Evolutionary conservation across 2,888 invertebrate species (phyloP), one percentile per base, ranked within the genome.

Genomic region (Xestia c-nigrum): DNA sequence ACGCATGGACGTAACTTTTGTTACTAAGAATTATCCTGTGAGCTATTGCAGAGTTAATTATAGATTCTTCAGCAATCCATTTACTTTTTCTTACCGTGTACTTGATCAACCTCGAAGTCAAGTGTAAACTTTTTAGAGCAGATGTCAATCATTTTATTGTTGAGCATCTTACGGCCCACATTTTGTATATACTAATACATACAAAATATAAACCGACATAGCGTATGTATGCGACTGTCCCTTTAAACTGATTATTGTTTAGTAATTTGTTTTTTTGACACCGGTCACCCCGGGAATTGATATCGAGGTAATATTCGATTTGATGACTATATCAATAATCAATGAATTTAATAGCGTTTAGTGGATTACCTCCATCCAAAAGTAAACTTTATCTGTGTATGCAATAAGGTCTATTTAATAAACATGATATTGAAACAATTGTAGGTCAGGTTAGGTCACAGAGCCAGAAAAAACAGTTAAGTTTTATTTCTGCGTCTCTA

Each of bases 401-500:
- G 1, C 31, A 12, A 59, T 31, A 3, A 31, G 1, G 19, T 31
- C 16, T 31, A 31, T 7, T 0, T n/a, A 4, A 24, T 14, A 24
- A 57, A 57, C 12, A 5, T 57, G 14, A 9, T 0, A 38, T 9
- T 38, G 24, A 14, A 57, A 14, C n/a, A 61, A 61, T 61, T 38
- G 19, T 9, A 61, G 4, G 31, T 61, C 43, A 16, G 43, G 7
- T 9, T 12, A 24, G 14, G 14, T 43, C n/a, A n/a, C 16, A 47
- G 6, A 52, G 9, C 2, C 21, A 16, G 21, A 31, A 57, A 46
- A 9, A 46, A 21, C 10, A 3, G 16, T 16, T 61, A 31, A 31
- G 12, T 61, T 69, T 61, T 46, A 70, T 52, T 47, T 79, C 31
- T 38, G 7, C 21, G 59, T 38, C 31, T 24, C 31, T 43, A 50